Conservation (phyloP, 2,888 invertebrate species). For the Serripes groenlandicus region DNA sequence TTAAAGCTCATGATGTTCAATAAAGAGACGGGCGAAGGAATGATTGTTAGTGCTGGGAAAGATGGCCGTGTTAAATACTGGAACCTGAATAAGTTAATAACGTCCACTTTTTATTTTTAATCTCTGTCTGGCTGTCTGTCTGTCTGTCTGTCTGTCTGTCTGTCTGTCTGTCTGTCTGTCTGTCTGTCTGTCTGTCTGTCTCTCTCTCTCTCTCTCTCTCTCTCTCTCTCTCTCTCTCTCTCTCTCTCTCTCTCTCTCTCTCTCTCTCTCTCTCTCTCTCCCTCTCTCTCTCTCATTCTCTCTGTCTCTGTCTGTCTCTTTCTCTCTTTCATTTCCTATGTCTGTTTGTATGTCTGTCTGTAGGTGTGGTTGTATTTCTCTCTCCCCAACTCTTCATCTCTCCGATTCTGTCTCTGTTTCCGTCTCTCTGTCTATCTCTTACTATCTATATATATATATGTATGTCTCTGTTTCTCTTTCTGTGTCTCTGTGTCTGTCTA, state of each 20-base stretch:
- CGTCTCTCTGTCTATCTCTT: neutral
- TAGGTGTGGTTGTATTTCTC: neutral
- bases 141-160: neutral
- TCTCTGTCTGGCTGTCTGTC: neutral
- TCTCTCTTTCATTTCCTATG: too few relatives aligned
- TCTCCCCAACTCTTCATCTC: neutral
- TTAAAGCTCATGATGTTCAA: conserved; percentile 77
- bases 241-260: neutral
- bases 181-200: neutral
- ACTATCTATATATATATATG: neutral
- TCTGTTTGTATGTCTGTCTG: neutral
- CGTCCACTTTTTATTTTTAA: neutral
- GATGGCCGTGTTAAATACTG: conserved; percentile 84
- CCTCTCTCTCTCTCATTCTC: neutral
- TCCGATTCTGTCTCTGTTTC: neutral
- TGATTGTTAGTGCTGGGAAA: conserved; percentile 82
- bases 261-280: neutral
- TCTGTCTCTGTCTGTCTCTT: neutral
- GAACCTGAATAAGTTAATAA: conserved; percentile 81
- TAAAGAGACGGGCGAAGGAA: conserved; percentile 72
- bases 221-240: neutral
- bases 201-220: neutral
- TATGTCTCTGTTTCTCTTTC: neutral
- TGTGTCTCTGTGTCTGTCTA: neutral
- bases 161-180: neutral